Evolutionary conservation across 2,113 vertebrate species (phyloP).

Genomic region (Plotosus lineatus): DNA sequence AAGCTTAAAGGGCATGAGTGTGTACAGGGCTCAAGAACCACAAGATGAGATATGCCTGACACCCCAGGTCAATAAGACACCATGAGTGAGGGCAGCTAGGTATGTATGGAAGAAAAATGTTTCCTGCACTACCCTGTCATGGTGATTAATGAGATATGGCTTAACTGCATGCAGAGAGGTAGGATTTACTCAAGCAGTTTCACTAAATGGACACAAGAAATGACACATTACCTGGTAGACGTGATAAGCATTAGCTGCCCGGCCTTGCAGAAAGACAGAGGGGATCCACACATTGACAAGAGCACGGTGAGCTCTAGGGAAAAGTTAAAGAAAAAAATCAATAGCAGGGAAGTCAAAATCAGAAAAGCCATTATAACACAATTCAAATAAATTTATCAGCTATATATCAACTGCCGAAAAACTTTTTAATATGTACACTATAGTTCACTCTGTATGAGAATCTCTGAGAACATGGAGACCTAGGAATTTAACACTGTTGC

Average conservation of each 20-base stretch:
- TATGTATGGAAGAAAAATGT: not conserved
- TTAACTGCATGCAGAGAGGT: not conserved
- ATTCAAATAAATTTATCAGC: not conserved
- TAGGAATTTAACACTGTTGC: not conserved
- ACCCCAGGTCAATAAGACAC: constrained; percentile 12
- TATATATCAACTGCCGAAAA: not conserved
- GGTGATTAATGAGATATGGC: not conserved
- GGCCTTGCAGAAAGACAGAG: constrained; percentile 93
- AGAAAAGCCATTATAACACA: not conserved
- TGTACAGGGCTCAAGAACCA: constrained; percentile 2
- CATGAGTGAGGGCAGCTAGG: not conserved
- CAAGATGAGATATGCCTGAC: not conserved
- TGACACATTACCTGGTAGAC: constrained; percentile 87
- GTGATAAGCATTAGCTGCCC: constrained; percentile 93
- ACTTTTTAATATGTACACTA: not conserved
- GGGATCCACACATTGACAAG: constrained; percentile 99
- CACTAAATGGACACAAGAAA: not conserved
- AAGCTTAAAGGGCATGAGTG: not conserved
- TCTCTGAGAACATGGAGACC: not conserved
- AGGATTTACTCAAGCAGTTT: not conserved
- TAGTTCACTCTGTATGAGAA: not conserved
- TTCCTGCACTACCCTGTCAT: not conserved
- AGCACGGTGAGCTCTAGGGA: constrained; percentile 87
- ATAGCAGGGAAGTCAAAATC: not conserved
- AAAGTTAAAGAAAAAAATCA: not conserved